phyloP scores from a whole-genome alignment of 2,113 vertebrate species.

The Channa maculata region DNA sequence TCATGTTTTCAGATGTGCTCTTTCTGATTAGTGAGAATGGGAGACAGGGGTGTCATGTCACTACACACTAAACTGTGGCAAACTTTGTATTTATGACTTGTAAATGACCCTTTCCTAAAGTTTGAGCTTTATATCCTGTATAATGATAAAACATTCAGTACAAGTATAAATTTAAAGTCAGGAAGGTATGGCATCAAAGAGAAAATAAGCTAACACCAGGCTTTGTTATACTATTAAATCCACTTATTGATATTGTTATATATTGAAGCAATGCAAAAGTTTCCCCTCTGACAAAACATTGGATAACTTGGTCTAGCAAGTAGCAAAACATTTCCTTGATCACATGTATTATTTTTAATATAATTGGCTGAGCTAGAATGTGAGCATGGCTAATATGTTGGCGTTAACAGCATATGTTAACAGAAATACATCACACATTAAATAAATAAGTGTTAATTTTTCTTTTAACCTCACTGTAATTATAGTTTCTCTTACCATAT shows the following conservation, averaged over 20 bases:
- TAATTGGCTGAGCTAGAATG: no score
- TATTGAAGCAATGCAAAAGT: no score
- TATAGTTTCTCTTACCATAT: conserved; percentile 85
- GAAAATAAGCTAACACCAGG: background rate
- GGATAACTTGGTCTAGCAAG: no score
- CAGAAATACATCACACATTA: no score
- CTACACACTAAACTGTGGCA: conserved; percentile 21
- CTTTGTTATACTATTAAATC: background rate
- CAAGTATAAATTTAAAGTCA: background rate
- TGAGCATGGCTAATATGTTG: no score
- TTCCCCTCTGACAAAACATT: no score
- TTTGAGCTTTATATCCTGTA: conserved; percentile 6
- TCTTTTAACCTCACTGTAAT: no score
- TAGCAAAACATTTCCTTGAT: no score
- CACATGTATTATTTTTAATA: no score
- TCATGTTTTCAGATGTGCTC: conserved; percentile 61
- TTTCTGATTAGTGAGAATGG: conserved; percentile 46
- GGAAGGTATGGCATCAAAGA: background rate
- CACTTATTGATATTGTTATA: background rate
- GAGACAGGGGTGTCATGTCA: conserved; percentile 44
- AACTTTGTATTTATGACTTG: conserved; percentile 18
- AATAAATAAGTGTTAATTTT: no score
- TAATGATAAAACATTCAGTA: background rate
- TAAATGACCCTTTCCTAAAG: conserved; percentile 20
- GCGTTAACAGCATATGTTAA: no score